A percentile compares a stretch with the other conserved stretches of the same genome.
Evolutionary conservation across 2,888 invertebrate species (phyloP).

Genomic region (Pseudococcus longispinus): DNA sequence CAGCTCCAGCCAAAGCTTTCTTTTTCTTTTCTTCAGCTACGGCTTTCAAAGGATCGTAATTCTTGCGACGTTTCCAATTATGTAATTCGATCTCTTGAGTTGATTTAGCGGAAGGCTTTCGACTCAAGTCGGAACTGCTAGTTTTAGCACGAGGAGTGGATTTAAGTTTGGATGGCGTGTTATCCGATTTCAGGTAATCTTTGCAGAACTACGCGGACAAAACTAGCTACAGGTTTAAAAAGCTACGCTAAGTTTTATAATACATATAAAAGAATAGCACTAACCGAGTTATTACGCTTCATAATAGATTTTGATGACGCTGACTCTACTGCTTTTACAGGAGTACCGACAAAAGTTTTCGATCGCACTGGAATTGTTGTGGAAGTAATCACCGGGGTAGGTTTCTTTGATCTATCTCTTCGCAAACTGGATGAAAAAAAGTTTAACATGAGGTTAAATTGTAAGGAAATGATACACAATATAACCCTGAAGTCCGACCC

Average conservation of each 20-base stretch:
- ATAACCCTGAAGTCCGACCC: too few relatives aligned
- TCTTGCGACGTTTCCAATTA: constrained; percentile 94
- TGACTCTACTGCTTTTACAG: neutral
- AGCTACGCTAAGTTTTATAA: neutral
- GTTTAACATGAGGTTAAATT: too few relatives aligned
- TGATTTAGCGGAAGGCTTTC: constrained; percentile 75
- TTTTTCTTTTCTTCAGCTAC: constrained; percentile 84
- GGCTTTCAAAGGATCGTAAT: constrained; percentile 93
- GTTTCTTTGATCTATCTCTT: constrained; percentile 67
- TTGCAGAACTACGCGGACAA: neutral
- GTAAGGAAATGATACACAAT: too few relatives aligned
- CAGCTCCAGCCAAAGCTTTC: constrained; percentile 59
- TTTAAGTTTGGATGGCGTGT: neutral
- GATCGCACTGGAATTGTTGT: constrained; percentile 47
- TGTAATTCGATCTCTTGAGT: constrained; percentile 85
- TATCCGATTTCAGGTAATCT: neutral
- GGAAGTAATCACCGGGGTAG: constrained; percentile 55
- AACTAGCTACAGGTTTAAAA: neutral
- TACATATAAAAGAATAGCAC: neutral
- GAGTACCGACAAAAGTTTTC: neutral
- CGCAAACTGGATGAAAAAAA: constrained; percentile 66
- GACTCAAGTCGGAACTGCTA: constrained; percentile 62
- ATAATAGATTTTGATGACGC: neutral
- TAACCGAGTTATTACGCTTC: constrained; percentile 2
- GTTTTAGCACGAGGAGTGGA: constrained; percentile 48